phyloP scores from a whole-genome alignment of 1,140 invertebrate species.

The Drosophila punjabiensis region DNA sequence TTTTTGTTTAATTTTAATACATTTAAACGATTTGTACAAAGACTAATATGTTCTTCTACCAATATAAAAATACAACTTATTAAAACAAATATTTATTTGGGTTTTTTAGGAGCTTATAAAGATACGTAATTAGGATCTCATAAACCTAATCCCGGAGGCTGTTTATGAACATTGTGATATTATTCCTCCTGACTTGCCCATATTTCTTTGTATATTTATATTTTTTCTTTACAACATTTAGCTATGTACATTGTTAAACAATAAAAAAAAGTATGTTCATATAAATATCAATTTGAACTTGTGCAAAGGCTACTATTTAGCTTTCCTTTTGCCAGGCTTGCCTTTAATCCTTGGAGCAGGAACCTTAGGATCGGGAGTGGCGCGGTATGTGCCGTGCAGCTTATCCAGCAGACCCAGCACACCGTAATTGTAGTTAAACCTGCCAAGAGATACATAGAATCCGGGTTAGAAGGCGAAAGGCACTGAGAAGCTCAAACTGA shows the following conservation, averaged over 20 bases:
- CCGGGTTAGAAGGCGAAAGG: neutral
- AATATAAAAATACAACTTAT: no score
- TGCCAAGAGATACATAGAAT: conserved; percentile 78
- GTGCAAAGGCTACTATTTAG: neutral
- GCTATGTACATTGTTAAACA: neutral
- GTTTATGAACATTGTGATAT: neutral
- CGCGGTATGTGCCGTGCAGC: conserved; percentile 90
- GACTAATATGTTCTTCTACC: no score
- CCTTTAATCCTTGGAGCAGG: neutral
- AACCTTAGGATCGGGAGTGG: conserved; percentile 11
- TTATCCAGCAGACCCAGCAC: conserved; percentile 93
- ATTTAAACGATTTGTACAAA: no score
- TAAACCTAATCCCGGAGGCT: neutral
- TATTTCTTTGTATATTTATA: neutral
- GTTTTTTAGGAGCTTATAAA: neutral
- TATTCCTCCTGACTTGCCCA: neutral
- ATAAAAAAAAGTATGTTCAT: neutral
- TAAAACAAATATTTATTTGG: no score
- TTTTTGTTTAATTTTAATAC: no score
- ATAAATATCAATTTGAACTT: neutral
- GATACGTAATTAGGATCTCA: neutral
- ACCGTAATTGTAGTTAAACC: conserved; percentile 94
- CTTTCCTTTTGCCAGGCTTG: conserved; percentile 19
- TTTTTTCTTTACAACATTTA: neutral
- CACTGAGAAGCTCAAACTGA: neutral